Percentiles rank a stretch among this genome's conserved stretches.
phyloP scores from a whole-genome alignment of 1,140 invertebrate genomes.

The Drosophila teissieri region DNA sequence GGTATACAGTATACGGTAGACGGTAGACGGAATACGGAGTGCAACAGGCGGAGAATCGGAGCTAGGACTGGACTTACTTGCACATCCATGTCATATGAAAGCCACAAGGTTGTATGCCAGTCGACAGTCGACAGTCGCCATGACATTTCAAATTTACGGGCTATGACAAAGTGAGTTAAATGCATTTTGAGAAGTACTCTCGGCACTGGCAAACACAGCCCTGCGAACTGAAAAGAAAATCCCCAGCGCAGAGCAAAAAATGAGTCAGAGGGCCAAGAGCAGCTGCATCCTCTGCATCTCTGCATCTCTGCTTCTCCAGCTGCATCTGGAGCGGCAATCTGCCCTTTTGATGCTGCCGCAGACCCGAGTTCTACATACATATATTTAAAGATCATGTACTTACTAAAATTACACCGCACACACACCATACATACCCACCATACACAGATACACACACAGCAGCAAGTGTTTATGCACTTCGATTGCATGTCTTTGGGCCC shows the following conservation, averaged over 20 bases:
- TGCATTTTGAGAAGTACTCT: conserved; percentile 73
- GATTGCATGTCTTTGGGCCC: conserved; percentile 52
- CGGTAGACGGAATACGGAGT: not conserved
- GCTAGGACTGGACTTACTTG: conserved; percentile 25
- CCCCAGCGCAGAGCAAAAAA: conserved; percentile 24
- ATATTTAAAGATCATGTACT: conserved; percentile 66
- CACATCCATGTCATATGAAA: conserved; percentile 58
- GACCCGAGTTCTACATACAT: conserved; percentile 28
- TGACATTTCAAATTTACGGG: conserved; percentile 80
- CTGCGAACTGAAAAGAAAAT: conserved; percentile 65
- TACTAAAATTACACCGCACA: conserved; percentile 58
- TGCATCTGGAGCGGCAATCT: conserved; percentile 47
- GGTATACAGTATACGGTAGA: not conserved
- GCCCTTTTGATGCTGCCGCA: conserved; percentile 54
- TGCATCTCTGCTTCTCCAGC: conserved; percentile 5
- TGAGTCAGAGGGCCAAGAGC: not conserved
- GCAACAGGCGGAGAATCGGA: conserved; percentile 50
- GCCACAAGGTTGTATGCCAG: conserved; percentile 73
- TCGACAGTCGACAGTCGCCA: conserved; percentile 73
- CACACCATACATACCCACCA: not conserved
- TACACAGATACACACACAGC: not conserved
- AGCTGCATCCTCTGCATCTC: conserved; percentile 11
- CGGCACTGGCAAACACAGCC: conserved; percentile 17
- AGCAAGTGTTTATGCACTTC: conserved; percentile 58
- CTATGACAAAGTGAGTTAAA: conserved; percentile 82